Base-by-base conservation (phyloP, 2,888 invertebrate genomes). In the Stenichneumon culpator region DNA sequence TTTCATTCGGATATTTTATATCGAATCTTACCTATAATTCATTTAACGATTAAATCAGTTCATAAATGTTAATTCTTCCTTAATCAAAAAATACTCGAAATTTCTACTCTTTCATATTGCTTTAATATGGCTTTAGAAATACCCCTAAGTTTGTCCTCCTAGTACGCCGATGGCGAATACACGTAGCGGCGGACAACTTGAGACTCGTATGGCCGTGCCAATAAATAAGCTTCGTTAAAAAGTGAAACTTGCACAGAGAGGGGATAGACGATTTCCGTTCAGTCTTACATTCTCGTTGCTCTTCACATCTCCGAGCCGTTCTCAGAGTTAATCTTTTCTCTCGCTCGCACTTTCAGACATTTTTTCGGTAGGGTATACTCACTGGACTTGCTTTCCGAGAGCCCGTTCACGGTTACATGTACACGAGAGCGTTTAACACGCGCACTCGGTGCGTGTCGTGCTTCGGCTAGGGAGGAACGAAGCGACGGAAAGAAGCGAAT, bases 191-290 rank as follows among this genome's bases (percentile, higher is more conserved):
- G 39, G 39, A 57, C 39, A 67, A 67, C 36, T 63, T 44, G 74
- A 70, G 52, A 82, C 77, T 79, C 73, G 75, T 77, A 79, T 77
- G 74, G 69, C 79, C 39, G 69, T 67, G 82, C 85, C 87, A 81
- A 88, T 88, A 88, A 88, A 88, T 88, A 86, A 86, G 87, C 86
- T 87, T 88, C 88, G 86, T 88, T 88, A 87, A 87, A 88, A 86
- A 87, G 80, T 83, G 80, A 81, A 86, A 81, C 79, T 84, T 84
- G 82, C 86, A 86, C 84, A 85, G 80, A 79, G 79, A 80, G 82
- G 75, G 75, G 67, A 54, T 65, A 72, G 72, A 81, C 70, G 74
- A 84, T 82, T 79, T 84, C 81, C 81, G 80, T 69, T 78, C 47
- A 3, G 7, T 28, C 70, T 60, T 36, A 78, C 44, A 74, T 32